Percentiles rank a stretch among this genome's conserved stretches.
Conservation (phyloP, 37 sponge, comb jelly and placozoan species). For the Mnemiopsis leidyi region DNA sequence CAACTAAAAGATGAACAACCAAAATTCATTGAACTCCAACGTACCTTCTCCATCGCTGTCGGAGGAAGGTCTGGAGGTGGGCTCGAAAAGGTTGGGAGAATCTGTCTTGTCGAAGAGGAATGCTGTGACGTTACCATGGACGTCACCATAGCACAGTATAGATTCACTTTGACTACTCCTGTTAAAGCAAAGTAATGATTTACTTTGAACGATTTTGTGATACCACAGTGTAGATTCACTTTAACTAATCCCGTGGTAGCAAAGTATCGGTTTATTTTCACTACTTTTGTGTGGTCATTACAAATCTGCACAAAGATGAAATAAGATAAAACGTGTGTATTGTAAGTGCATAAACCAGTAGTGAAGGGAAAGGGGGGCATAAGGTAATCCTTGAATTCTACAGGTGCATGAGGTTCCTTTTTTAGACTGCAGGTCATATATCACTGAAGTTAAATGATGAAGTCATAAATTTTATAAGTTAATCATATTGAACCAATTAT, state of each 20-base stretch:
- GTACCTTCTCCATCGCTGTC: conserved; percentile 42
- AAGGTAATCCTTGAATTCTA: conserved; percentile 48
- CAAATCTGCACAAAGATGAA: too few relatives aligned
- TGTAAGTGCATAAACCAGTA: too few relatives aligned
- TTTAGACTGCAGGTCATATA: conserved; percentile 65
- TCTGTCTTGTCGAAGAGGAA: conserved; percentile 64
- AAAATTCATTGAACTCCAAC: background rate
- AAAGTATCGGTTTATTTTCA: too few relatives aligned
- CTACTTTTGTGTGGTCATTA: too few relatives aligned
- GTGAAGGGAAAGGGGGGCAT: conserved; percentile 62
- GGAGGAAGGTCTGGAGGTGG: background rate
- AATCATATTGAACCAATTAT: too few relatives aligned
- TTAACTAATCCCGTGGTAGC: conserved; percentile 63
- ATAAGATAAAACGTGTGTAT: too few relatives aligned
- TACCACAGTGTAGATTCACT: conserved; percentile 40
- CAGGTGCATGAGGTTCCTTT: conserved; percentile 49
- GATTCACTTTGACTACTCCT: conserved; percentile 61
- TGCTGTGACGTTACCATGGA: conserved; percentile 55
- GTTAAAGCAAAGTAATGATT: too few relatives aligned
- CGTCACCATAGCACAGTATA: conserved; percentile 65
- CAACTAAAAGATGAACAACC: too few relatives aligned
- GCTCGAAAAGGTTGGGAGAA: conserved; percentile 22
- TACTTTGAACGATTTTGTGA: too few relatives aligned
- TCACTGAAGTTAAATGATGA: conserved; percentile 17
- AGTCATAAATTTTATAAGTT: too few relatives aligned